Evolutionary conservation across 1,140 invertebrate genomes (phyloP).

Genomic region (Brachionus angularis): DNA sequence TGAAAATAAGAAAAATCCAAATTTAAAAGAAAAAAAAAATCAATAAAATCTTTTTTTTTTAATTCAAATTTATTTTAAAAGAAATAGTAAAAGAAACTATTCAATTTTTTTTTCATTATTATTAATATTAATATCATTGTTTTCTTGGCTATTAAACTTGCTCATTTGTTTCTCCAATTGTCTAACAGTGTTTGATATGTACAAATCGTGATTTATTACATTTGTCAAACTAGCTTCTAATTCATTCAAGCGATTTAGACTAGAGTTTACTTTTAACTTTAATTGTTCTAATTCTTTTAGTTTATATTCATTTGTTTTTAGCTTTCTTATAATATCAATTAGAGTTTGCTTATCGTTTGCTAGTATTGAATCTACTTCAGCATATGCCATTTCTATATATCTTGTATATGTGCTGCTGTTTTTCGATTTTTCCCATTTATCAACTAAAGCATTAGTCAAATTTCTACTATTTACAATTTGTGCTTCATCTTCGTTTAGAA

Average conservation of each 20-base stretch:
- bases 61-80: neutral
- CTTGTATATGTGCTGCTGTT: constrained; percentile 29
- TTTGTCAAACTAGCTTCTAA: constrained; percentile 22
- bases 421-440: constrained; percentile 31
- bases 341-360: constrained; percentile 23
- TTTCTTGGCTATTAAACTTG: constrained; percentile 37
- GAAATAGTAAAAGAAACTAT: neutral
- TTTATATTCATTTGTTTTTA: constrained; percentile 41
- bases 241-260: constrained; percentile 32
- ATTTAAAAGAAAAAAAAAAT: constrained; percentile 1
- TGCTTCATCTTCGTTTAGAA: constrained; percentile 8
- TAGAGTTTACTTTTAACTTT: constrained; percentile 30
- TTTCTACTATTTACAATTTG: constrained; percentile 41
- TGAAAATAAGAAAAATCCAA: too few species aligned
- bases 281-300: constrained; percentile 36
- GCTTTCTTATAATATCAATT: constrained; percentile 9
- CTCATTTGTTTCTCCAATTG: constrained; percentile 30
- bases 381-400: constrained; percentile 41
- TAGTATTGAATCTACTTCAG: constrained; percentile 31
- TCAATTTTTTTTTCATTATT: constrained; percentile 9
- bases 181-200: constrained; percentile 27
- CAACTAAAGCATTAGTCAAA: constrained; percentile 34
- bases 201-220: constrained; percentile 38
- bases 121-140: neutral
- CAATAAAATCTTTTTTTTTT: constrained; percentile 12